A percentile compares a stretch with the other conserved stretches of the same genome.
phyloP scores from a whole-genome alignment of 92 coral and sea anemone genomes.

The Zoanthus solanderi region DNA sequence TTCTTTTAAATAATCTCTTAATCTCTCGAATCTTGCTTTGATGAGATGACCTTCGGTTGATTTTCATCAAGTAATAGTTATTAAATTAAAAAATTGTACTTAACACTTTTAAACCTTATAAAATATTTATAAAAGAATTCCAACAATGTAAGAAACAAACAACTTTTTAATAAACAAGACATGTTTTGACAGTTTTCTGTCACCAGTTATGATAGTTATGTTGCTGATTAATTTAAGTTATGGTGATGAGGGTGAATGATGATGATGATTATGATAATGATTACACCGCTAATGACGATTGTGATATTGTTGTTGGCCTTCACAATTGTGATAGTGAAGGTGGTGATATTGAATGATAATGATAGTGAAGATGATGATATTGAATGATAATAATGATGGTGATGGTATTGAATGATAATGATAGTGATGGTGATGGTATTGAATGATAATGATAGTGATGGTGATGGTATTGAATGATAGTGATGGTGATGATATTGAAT shows the following conservation, averaged over 20 bases:
- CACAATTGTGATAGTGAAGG: no score
- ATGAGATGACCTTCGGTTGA: not conserved
- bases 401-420: not conserved
- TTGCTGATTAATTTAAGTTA: no score
- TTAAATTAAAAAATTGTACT: not conserved
- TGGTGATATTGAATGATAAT: no score
- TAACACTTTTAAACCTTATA: not conserved
- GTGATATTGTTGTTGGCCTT: not conserved
- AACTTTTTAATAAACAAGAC: not conserved
- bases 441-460: not conserved
- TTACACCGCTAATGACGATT: not conserved
- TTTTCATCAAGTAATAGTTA: not conserved
- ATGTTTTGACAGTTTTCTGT: no score
- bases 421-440: not conserved
- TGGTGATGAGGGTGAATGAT: no score
- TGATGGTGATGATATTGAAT: not conserved
- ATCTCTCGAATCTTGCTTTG: not conserved
- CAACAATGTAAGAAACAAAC: not conserved
- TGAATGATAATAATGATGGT: not conserved
- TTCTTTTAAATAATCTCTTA: not conserved
- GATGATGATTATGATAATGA: not conserved
- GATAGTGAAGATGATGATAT: not conserved
- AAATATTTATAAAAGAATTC: not conserved
- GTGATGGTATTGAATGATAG: not conserved
- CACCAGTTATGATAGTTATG: no score